Conservation (phyloP, 2,797 vertebrate species). For the Scolopax rusticola region DNA sequence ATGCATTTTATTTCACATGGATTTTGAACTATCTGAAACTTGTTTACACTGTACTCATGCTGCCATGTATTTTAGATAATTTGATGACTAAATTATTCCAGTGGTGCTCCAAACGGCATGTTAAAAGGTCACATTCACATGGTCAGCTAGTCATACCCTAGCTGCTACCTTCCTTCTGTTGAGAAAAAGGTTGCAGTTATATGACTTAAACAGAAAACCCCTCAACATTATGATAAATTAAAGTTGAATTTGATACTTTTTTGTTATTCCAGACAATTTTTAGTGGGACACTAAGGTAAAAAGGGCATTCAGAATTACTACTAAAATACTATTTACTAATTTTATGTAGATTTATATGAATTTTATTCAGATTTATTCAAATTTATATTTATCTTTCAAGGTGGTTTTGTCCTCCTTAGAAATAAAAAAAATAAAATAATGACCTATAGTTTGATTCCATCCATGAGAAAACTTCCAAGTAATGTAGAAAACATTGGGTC, state of each 20-base stretch:
- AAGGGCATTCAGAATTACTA: background rate
- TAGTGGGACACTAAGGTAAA: background rate
- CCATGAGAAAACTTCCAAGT: background rate
- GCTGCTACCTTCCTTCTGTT: background rate
- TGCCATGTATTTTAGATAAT: background rate
- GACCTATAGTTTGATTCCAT: background rate
- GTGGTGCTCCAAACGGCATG: background rate
- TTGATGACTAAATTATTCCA: background rate
- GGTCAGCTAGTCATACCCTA: background rate
- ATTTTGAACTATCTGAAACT: background rate
- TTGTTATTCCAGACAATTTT: background rate
- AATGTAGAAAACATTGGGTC: background rate
- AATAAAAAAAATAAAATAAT: background rate
- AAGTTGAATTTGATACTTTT: background rate
- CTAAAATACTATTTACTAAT: background rate
- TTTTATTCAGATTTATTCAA: background rate
- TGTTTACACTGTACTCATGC: background rate
- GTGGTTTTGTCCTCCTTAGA: background rate
- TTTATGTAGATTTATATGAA: background rate
- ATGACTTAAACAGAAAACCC: rapidly evolving
- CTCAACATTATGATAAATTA: background rate
- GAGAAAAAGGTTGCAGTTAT: background rate
- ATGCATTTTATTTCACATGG: background rate
- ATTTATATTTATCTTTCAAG: background rate
- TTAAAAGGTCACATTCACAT: background rate